Base-by-base conservation (phyloP, 2,113 vertebrate genomes). In the Phyllostomus hastatus region DNA sequence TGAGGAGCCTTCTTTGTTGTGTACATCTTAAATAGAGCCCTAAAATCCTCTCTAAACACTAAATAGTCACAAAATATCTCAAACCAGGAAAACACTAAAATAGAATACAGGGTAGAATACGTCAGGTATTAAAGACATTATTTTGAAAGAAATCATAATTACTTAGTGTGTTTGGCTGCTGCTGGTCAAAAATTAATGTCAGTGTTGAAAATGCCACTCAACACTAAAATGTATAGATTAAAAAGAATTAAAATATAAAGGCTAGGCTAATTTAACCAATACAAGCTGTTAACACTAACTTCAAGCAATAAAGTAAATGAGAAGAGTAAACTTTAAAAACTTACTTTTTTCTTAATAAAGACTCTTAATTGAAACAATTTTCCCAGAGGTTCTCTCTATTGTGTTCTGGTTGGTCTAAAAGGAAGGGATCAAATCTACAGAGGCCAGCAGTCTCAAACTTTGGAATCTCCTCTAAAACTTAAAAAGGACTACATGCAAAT, bases 171-270 rank as follows among this genome's bases (percentile, higher is more conserved):
- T 70, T 80, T 82, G 24, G 43, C 35, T 61, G 24, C 31, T 76
- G 4, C 72, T 22, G 35, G 16, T 84, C 46, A 79, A 82, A 90
- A 87, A 72, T 59, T 87, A 61, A 75, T 14, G 31, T 75, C 46
- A 85, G 31, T 88, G 41, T 81, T 76, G 35, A 90, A 93, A 70
- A 88, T 76, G 9, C 28, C 17, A 88, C 50, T 94, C 94, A 94
- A 86, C 50, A 88, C 10, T 94, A 90, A 91, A 94, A 85, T 20
- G 35, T 87, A 87, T 4, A 69, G 61, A 78, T 70, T 59, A 66
- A 64, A 89, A 15, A 85, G 28, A 80, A 72, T 80, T 61, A 93
- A 92, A 90, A 93, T 54, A 76, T n/a, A 91, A 83, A 95, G 54
- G 5, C 24, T 88, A 84, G 52, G 54, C 22, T 91, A 88, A 88